Conservation (phyloP, 2,797 vertebrate species). For the Pseudochirops cupreus region DNA sequence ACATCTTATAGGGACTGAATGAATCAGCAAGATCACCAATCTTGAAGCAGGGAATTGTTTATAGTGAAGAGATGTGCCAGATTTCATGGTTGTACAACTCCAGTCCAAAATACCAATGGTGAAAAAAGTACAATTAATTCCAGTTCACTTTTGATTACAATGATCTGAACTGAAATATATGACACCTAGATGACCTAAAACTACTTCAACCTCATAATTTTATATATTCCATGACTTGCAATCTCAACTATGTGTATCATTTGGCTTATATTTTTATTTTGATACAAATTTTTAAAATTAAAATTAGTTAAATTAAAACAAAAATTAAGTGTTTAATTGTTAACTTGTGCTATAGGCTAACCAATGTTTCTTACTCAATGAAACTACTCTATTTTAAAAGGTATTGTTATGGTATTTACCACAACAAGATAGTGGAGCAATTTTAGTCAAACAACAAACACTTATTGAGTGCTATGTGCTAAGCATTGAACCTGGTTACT, state of each 20-base stretch:
- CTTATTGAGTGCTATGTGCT: neutral
- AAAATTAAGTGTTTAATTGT: slow-evolving; percentile 87
- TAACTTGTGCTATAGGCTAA: slow-evolving; percentile 89
- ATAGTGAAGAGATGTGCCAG: slow-evolving; percentile 59
- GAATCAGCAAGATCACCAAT: neutral
- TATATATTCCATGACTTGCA: slow-evolving; percentile 77
- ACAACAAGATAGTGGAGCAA: slow-evolving; percentile 81
- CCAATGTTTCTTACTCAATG: slow-evolving; percentile 88
- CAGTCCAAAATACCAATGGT: slow-evolving; percentile 71
- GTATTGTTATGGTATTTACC: slow-evolving; percentile 86
- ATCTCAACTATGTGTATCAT: slow-evolving; percentile 81
- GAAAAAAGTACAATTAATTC: slow-evolving; percentile 70
- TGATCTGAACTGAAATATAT: slow-evolving; percentile 75
- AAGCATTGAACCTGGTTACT: slow-evolving; percentile 74
- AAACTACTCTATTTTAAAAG: slow-evolving; percentile 87
- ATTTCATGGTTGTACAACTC: slow-evolving; percentile 71
- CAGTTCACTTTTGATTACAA: slow-evolving; percentile 77
- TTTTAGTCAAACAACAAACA: slow-evolving; percentile 62
- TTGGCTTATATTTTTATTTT: slow-evolving; percentile 84
- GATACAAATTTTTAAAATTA: slow-evolving; percentile 88
- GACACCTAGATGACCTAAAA: slow-evolving; percentile 80
- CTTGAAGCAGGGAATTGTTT: neutral
- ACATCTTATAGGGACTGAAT: neutral
- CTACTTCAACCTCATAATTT: slow-evolving; percentile 79
- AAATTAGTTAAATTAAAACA: slow-evolving; percentile 76